Evolutionary conservation across 2,888 invertebrate genomes (phyloP).

Genomic region (Agrotis puta): DNA sequence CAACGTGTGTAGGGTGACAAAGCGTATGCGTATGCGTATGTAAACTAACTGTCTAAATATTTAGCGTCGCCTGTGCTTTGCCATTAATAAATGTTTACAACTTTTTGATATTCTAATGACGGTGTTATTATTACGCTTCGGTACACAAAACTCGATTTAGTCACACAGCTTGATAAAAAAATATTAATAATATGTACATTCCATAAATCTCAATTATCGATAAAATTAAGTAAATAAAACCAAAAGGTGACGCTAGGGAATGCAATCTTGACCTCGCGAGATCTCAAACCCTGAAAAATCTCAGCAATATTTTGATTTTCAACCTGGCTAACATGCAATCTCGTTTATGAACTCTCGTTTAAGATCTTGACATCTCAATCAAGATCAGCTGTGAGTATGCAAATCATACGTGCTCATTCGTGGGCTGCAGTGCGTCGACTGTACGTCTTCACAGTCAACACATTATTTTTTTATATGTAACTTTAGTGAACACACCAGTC

Average conservation of each 20-base stretch:
- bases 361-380: no score
- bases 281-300: no score
- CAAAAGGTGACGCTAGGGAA: not conserved
- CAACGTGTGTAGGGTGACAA: not conserved
- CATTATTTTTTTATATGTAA: no score
- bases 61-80: slow-evolving; percentile 7
- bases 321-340: no score
- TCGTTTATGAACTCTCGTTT: no score
- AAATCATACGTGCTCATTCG: no score
- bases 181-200: slow-evolving; percentile 56
- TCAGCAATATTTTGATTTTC: no score
- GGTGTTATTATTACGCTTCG: slow-evolving; percentile 11
- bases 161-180: slow-evolving; percentile 36
- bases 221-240: slow-evolving; percentile 32
- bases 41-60: slow-evolving; percentile 17
- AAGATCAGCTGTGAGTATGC: no score
- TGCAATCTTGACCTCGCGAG: no score
- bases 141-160: slow-evolving; percentile 39
- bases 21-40: not conserved
- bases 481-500: no score
- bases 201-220: slow-evolving; percentile 31
- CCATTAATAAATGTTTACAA: slow-evolving; percentile 1
- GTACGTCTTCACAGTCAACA: no score
- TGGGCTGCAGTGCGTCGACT: no score
- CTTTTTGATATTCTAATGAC: slow-evolving; percentile 15